Percentiles rank a stretch among this genome's conserved stretches.
phyloP scores from a whole-genome alignment of 2,797 vertebrate genomes.

The Urosaurus nigricauda region DNA sequence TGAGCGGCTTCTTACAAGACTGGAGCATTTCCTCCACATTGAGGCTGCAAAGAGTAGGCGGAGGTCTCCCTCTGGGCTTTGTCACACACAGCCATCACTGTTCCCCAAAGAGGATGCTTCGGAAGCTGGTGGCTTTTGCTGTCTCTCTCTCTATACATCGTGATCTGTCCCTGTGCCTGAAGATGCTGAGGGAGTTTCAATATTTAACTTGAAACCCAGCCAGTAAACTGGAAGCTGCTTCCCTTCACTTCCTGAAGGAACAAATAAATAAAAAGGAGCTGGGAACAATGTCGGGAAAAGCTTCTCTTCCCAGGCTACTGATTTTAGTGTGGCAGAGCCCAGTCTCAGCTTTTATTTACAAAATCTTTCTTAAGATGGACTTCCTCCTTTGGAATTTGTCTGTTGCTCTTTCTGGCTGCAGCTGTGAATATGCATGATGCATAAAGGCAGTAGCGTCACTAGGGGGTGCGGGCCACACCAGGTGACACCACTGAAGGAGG shows the following conservation, averaged over 20 bases:
- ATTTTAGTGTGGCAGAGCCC: background rate
- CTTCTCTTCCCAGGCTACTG: slow-evolving; percentile 31
- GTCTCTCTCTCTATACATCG: background rate
- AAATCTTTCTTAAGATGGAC: background rate
- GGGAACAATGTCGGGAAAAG: slow-evolving; percentile 22
- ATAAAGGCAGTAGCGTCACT: no score
- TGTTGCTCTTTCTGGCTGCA: background rate
- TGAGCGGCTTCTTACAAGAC: background rate
- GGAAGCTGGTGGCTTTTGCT: background rate
- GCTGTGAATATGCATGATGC: background rate
- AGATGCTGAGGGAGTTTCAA: slow-evolving; percentile 20
- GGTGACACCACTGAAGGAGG: no score
- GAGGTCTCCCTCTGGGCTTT: background rate
- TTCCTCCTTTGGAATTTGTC: background rate
- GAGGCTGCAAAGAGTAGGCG: background rate
- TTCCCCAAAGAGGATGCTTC: background rate
- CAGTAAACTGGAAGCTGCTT: slow-evolving; percentile 30
- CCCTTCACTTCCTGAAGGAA: slow-evolving; percentile 23
- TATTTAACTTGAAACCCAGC: slow-evolving; percentile 46
- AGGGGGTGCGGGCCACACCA: no score
- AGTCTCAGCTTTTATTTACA: slow-evolving; percentile 11
- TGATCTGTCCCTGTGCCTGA: slow-evolving; percentile 9
- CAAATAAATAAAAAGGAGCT: slow-evolving; percentile 39
- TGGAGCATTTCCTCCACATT: background rate
- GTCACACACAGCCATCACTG: background rate